These are phyloP conservation scores for Neodon shergylaensis DNA, from an alignment of 2,113 vertebrate genomes.

Conservation along the genomic window DNA sequence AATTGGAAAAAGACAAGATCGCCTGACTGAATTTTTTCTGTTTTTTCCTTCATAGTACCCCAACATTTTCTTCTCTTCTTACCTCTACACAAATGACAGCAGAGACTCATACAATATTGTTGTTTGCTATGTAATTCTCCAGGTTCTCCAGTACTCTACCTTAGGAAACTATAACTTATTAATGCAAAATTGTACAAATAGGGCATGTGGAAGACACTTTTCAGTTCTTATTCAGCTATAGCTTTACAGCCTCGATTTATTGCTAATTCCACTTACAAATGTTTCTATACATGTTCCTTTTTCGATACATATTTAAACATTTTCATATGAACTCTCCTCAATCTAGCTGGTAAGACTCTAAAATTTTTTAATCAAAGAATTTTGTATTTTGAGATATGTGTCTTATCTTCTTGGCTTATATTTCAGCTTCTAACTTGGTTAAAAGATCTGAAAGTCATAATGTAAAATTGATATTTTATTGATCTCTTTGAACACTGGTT, in stretches of 20 bases:
- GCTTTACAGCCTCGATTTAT: too few species aligned
- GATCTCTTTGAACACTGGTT: background rate
- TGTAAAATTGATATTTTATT: background rate
- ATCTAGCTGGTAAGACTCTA: background rate
- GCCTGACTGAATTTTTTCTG: background rate
- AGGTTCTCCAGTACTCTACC: background rate
- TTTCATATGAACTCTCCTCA: background rate
- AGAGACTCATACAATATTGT: background rate
- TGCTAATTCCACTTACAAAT: too few species aligned
- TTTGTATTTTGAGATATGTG: too few species aligned
- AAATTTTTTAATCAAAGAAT: too few species aligned
- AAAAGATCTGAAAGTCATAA: background rate
- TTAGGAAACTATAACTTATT: too few species aligned
- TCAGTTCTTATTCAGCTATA: too few species aligned
- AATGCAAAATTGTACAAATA: too few species aligned
- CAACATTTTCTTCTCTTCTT: background rate
- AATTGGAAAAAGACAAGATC: too few species aligned
- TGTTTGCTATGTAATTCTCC: background rate
- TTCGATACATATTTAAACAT: too few species aligned
- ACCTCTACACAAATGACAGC: background rate
- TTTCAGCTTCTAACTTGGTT: background rate
- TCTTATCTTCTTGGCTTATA: background rate
- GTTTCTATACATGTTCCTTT: too few species aligned
- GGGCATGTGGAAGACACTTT: too few species aligned
- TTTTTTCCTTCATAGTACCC: background rate